These are phyloP conservation scores for Tinamus major DNA, from an alignment of 2,797 vertebrate genomes.

Conservation along the genomic window DNA sequence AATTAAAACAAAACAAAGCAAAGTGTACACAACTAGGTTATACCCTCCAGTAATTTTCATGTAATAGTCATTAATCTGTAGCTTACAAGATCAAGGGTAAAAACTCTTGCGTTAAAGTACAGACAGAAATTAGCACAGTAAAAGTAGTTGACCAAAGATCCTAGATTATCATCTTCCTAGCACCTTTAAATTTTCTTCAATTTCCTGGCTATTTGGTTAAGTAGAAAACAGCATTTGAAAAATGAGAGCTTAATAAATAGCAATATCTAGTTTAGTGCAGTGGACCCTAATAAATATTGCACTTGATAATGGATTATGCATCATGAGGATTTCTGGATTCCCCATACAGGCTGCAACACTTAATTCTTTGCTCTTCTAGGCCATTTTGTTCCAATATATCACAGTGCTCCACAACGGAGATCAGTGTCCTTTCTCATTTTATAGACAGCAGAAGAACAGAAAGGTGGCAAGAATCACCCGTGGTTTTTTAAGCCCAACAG, in stretches of 20 bases:
- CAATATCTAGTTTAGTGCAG: neutral
- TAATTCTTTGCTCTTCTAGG: neutral
- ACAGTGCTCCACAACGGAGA: neutral
- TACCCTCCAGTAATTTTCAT: neutral
- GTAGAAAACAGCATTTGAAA: neutral
- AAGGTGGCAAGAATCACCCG: neutral
- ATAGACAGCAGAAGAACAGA: neutral
- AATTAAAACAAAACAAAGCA: neutral
- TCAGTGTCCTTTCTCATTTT: fast-evolving
- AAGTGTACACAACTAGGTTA: neutral
- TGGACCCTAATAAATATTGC: neutral
- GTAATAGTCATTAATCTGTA: slow-evolving; percentile 1
- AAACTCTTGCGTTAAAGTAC: neutral
- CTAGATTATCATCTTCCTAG: neutral
- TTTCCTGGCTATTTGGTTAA: neutral
- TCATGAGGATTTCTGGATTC: neutral
- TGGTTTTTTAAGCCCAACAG: neutral
- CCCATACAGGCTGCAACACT: neutral
- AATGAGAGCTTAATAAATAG: neutral
- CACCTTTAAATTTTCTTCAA: neutral
- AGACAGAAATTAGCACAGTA: slow-evolving; percentile 51
- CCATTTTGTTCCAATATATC: neutral
- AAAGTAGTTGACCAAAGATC: slow-evolving; percentile 49
- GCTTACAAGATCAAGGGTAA: slow-evolving; percentile 30
- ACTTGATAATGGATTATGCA: neutral